Evolutionary conservation across 2,113 vertebrate species (phyloP).

Genomic region (Nettapus auritus): DNA sequence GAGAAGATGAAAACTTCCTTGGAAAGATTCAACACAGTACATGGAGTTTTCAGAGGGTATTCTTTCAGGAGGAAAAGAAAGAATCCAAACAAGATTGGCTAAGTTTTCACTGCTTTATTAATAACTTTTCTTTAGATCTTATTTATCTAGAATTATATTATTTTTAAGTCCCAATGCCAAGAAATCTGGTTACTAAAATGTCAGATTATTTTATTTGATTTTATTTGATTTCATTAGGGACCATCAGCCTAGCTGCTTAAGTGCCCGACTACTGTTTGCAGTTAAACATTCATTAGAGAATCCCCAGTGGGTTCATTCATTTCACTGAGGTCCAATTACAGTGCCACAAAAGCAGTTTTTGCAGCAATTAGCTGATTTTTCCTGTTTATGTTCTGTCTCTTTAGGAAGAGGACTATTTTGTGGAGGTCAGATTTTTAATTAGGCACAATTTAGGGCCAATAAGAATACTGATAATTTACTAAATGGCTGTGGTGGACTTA

Average conservation of each 20-base stretch:
- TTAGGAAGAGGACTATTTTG: constrained; percentile 87
- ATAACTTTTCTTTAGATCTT: constrained; percentile 81
- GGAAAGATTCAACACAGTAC: not conserved
- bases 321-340: constrained; percentile 95
- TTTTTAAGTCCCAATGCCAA: constrained; percentile 78
- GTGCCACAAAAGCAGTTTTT: constrained; percentile 88
- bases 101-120: constrained; percentile 76
- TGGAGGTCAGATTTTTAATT: constrained; percentile 94
- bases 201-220: constrained; percentile 92
- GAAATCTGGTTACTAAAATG: constrained; percentile 91
- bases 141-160: constrained; percentile 78
- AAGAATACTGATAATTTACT: constrained; percentile 92
- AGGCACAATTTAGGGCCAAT: constrained; percentile 90
- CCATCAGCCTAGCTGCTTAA: constrained; percentile 80
- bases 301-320: constrained; percentile 94
- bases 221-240: constrained; percentile 93
- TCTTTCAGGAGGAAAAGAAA: not conserved
- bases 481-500: constrained; percentile 83
- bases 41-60: not conserved
- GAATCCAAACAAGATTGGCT: not conserved
- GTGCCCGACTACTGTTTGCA: constrained; percentile 91
- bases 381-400: constrained; percentile 96
- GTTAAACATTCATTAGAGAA: constrained; percentile 94
- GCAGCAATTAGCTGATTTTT: constrained; percentile 96
- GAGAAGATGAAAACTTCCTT: not conserved